Evolutionary conservation across 2,797 vertebrate species (phyloP).

Genomic region (Mastacembelus armatus): DNA sequence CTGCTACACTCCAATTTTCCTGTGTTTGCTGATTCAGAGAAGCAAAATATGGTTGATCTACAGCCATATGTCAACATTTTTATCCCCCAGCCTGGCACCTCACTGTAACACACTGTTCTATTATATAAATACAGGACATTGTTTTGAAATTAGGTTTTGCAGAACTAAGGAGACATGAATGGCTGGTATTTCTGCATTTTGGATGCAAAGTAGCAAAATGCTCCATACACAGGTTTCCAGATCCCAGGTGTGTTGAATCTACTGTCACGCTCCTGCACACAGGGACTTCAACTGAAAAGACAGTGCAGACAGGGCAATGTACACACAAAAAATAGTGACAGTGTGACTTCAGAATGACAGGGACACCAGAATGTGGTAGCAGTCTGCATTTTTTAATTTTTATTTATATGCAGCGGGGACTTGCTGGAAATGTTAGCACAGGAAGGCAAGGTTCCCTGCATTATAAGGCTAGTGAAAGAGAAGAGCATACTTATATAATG

Average conservation of each 20-base stretch:
- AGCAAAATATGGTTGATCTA: conserved; percentile 31
- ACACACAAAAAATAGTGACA: background rate
- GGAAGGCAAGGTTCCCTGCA: background rate
- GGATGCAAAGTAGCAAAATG: background rate
- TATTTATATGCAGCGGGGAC: background rate
- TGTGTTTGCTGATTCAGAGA: conserved; percentile 25
- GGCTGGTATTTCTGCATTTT: background rate
- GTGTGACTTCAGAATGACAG: background rate
- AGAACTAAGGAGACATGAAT: background rate
- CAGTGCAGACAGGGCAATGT: background rate
- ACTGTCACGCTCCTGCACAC: background rate
- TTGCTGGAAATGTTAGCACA: background rate
- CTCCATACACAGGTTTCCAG: no score
- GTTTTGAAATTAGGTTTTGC: no score
- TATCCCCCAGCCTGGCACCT: conserved; percentile 34
- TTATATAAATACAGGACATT: background rate
- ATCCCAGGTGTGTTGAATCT: conserved; percentile 2
- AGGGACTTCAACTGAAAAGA: background rate
- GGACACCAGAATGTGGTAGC: background rate
- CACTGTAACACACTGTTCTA: conserved; percentile 10
- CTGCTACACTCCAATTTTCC: conserved; percentile 41
- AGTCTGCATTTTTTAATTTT: no score
- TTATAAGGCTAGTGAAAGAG: conserved; percentile 1
- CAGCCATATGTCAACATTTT: conserved; percentile 46
- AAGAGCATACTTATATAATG: conserved; percentile 31